These are phyloP conservation scores for Myiotriccus ornatus DNA, from an alignment of 2,797 vertebrate genomes.

Conservation along the genomic window DNA sequence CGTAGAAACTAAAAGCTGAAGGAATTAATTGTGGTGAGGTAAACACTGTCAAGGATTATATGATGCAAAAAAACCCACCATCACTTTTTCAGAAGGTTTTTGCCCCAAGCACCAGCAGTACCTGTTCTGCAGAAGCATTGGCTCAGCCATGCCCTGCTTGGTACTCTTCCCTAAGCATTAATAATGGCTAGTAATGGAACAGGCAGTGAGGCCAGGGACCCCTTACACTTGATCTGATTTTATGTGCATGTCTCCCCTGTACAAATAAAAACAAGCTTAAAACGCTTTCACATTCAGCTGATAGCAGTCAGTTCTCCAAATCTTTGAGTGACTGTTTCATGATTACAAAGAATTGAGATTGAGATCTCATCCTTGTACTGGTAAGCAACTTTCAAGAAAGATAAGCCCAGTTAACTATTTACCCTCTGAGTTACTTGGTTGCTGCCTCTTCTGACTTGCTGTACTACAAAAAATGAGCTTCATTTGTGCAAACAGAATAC, in stretches of 20 bases:
- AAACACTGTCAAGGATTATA: background rate
- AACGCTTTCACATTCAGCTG: background rate
- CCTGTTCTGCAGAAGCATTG: background rate
- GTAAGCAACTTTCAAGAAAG: background rate
- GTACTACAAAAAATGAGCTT: background rate
- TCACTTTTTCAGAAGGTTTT: background rate
- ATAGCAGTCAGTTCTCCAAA: background rate
- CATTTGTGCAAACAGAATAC: background rate
- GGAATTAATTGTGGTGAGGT: background rate
- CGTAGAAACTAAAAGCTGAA: background rate
- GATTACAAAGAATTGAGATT: background rate
- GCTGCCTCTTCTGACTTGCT: background rate
- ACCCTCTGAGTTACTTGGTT: background rate
- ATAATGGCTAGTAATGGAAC: background rate
- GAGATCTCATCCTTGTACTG: background rate
- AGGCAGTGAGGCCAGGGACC: background rate
- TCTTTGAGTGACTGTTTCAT: background rate
- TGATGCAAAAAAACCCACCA: fast-evolving
- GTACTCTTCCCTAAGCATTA: background rate
- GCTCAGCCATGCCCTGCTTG: background rate
- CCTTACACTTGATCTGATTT: background rate
- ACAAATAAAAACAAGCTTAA: background rate
- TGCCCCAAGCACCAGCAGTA: background rate
- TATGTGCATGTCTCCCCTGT: background rate
- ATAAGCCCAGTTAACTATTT: background rate